These are phyloP conservation scores for Epirrita christyi DNA, from an alignment of 2,888 invertebrate genomes.

Conservation along the genomic window DNA sequence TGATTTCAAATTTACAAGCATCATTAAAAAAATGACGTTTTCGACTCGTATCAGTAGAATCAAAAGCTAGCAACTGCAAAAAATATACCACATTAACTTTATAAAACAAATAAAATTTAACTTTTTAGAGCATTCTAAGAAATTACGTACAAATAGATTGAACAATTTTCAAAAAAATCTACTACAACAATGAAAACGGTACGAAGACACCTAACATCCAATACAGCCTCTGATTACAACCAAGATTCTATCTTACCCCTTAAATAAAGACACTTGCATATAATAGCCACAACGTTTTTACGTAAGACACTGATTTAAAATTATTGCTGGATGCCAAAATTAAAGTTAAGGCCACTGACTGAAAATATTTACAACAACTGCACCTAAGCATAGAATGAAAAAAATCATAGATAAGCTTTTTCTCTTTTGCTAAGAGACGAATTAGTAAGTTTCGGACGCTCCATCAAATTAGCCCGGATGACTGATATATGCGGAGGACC, in stretches of 20 bases:
- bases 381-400: not conserved
- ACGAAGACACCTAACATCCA: slow-evolving; percentile 12
- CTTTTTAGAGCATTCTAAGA: too few relatives aligned
- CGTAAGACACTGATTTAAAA: slow-evolving; percentile 71
- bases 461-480: too few relatives aligned
- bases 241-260: slow-evolving; percentile 44
- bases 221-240: slow-evolving; percentile 26
- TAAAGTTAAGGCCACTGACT: slow-evolving; percentile 23
- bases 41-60: too few relatives aligned
- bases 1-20: too few relatives aligned
- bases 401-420: not conserved
- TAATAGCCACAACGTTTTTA: slow-evolving; percentile 67
- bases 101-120: not conserved
- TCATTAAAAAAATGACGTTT: too few relatives aligned
- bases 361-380: not conserved
- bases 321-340: slow-evolving; percentile 60
- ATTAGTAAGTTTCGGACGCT: too few relatives aligned
- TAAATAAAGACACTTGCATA: slow-evolving; percentile 56
- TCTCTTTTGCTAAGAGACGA: too few relatives aligned
- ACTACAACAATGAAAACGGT: slow-evolving; percentile 5
- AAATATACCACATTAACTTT: not conserved
- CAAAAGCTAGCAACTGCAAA: too few relatives aligned
- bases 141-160: not conserved
- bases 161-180: not conserved
- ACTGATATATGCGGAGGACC: too few relatives aligned